A percentile compares a stretch with the other conserved stretches of the same genome.
Evolutionary conservation across 2,888 invertebrate species (phyloP).

Genomic region (Patella ulyssiponensis): DNA sequence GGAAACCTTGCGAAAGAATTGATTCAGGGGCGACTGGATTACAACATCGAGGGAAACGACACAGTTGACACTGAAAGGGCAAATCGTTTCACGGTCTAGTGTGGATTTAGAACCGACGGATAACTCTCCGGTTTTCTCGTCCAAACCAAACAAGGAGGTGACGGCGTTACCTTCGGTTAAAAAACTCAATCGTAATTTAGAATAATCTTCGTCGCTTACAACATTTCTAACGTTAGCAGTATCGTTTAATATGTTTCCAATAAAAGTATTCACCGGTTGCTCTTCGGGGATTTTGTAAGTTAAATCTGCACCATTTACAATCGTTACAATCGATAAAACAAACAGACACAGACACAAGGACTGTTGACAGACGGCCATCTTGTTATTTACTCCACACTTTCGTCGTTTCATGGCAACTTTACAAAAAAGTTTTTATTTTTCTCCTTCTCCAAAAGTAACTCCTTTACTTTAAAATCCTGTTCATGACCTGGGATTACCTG

Average conservation of each 20-base stretch:
- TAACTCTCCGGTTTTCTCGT: slow-evolving; percentile 52
- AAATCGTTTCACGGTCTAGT: slow-evolving; percentile 56
- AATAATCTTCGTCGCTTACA: slow-evolving; percentile 44
- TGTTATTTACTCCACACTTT: no score
- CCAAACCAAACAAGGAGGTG: slow-evolving; percentile 49
- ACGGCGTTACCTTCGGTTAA: slow-evolving; percentile 45
- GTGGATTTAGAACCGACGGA: slow-evolving; percentile 37
- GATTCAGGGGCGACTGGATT: slow-evolving; percentile 52
- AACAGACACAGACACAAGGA: neutral
- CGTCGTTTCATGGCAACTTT: no score
- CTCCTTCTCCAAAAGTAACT: no score
- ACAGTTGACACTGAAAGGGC: slow-evolving; percentile 47
- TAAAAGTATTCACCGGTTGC: slow-evolving; percentile 29
- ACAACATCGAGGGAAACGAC: slow-evolving; percentile 51
- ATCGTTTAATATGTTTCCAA: slow-evolving; percentile 56
- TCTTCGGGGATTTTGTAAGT: slow-evolving; percentile 37
- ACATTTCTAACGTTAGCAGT: slow-evolving; percentile 42
- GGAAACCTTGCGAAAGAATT: slow-evolving; percentile 58
- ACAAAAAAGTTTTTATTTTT: no score
- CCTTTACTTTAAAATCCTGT: no score
- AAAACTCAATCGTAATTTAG: slow-evolving; percentile 54
- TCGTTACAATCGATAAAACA: neutral
- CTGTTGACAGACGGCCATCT: no score
- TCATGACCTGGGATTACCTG: no score
- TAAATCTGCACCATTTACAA: neutral